Conservation (phyloP, 1,140 invertebrate genomes). For the Cotesia typhae region DNA sequence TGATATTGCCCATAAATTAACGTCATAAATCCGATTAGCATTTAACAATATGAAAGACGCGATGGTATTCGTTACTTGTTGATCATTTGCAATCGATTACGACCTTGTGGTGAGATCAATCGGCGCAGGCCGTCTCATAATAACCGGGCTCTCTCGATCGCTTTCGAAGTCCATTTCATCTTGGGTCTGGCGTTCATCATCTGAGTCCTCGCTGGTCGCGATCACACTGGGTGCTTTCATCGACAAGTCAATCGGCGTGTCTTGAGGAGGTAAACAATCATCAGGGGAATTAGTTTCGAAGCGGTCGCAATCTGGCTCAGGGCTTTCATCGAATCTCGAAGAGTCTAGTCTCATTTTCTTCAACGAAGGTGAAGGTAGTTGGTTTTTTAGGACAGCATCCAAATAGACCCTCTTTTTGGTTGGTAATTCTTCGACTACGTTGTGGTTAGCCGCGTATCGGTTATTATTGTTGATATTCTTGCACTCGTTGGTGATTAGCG, state of each 20-base stretch:
- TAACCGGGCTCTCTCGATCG: slow-evolving; percentile 65
- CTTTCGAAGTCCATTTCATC: slow-evolving; percentile 55
- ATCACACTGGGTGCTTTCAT: slow-evolving; percentile 68
- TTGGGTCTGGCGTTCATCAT: slow-evolving; percentile 64
- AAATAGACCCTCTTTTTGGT: slow-evolving; percentile 75
- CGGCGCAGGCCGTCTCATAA: slow-evolving; percentile 70
- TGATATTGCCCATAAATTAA: too few species aligned
- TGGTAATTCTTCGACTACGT: slow-evolving; percentile 57
- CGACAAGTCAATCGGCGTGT: slow-evolving; percentile 65
- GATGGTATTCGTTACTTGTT: not conserved
- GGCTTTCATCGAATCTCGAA: slow-evolving; percentile 24
- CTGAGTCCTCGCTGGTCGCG: slow-evolving; percentile 60
- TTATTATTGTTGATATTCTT: slow-evolving; percentile 68
- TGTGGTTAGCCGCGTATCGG: slow-evolving; percentile 63
- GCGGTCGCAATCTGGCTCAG: too few species aligned
- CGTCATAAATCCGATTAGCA: too few species aligned
- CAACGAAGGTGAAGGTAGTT: slow-evolving; percentile 58
- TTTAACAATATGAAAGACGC: too few species aligned
- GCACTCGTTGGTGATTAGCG: slow-evolving; percentile 44
- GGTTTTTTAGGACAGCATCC: slow-evolving; percentile 76
- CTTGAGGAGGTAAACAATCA: slow-evolving; percentile 46
- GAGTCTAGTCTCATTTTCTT: slow-evolving; percentile 48
- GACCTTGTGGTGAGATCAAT: slow-evolving; percentile 72
- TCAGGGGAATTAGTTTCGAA: slow-evolving; percentile 28
- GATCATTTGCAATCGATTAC: slow-evolving; percentile 33